Evolutionary conservation across 1,140 invertebrate genomes (phyloP).

Genomic region (Sitobion miscanthi): DNA sequence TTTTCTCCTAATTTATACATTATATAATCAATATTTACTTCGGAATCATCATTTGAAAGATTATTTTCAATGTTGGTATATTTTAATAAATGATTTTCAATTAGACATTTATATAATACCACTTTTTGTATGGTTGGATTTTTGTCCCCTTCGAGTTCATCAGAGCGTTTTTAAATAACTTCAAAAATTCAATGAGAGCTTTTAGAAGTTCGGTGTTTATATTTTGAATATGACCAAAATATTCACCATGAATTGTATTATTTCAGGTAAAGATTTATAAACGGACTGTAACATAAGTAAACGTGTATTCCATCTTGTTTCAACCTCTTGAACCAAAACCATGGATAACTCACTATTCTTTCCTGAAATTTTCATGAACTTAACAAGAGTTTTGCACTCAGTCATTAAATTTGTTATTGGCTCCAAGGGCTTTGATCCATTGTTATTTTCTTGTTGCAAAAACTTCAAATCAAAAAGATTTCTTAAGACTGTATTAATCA

Average conservation of each 20-base stretch:
- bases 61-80: background rate
- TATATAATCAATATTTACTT: too few species aligned
- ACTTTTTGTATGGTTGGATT: too few species aligned
- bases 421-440: background rate
- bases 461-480: background rate
- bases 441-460: background rate
- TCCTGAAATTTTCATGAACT: background rate
- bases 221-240: background rate
- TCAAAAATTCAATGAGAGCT: background rate
- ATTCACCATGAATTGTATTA: background rate
- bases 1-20: too few species aligned
- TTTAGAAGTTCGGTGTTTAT: background rate
- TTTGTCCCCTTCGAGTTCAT: too few species aligned
- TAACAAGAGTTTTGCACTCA: background rate
- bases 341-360: background rate
- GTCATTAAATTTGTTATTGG: background rate
- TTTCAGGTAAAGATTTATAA: background rate
- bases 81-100: background rate
- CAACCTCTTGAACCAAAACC: background rate
- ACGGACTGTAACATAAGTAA: conserved; percentile 11
- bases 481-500: background rate
- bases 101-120: accelerated
- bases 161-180: background rate
- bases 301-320: background rate
- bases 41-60: background rate